phyloP scores from a whole-genome alignment of 1,140 invertebrate genomes.

The Popillia japonica region DNA sequence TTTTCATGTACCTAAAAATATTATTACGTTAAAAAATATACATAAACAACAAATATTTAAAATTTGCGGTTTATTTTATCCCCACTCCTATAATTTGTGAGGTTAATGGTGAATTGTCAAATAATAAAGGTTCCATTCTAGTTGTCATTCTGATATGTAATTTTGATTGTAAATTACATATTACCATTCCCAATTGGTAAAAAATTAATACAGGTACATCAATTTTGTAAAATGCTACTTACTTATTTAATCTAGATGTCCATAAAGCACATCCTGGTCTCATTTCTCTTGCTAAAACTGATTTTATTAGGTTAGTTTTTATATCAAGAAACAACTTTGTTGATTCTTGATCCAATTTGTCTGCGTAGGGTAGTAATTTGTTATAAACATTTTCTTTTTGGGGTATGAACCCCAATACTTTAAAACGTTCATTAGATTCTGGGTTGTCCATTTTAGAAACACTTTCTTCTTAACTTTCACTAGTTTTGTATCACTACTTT shows the following conservation, averaged over 20 bases:
- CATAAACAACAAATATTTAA: slow-evolving; percentile 2
- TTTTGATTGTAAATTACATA: not conserved
- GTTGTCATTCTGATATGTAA: slow-evolving; percentile 27
- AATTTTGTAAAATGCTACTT: slow-evolving; percentile 49
- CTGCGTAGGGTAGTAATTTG: slow-evolving; percentile 73
- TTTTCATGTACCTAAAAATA: slow-evolving; percentile 74
- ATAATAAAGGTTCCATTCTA: not conserved
- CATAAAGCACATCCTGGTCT: slow-evolving; percentile 72
- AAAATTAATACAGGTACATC: not conserved
- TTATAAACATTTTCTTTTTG: slow-evolving; percentile 74
- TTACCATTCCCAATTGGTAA: not conserved
- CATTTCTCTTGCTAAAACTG: slow-evolving; percentile 73
- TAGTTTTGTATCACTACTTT: not conserved
- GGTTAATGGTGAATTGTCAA: slow-evolving; percentile 35
- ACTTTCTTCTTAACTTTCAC: slow-evolving; percentile 31
- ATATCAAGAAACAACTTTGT: slow-evolving; percentile 68
- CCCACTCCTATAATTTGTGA: slow-evolving; percentile 6
- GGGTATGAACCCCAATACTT: slow-evolving; percentile 58
- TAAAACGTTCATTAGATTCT: slow-evolving; percentile 47
- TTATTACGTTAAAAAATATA: slow-evolving; percentile 12
- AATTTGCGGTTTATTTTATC: slow-evolving; percentile 11
- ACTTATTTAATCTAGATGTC: slow-evolving; percentile 71
- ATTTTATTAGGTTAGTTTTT: slow-evolving; percentile 73
- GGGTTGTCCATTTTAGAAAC: slow-evolving; percentile 52
- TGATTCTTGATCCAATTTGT: slow-evolving; percentile 72